Base-by-base conservation (phyloP, 1,140 invertebrate genomes). In the Gonioctena quinquepunctata region DNA sequence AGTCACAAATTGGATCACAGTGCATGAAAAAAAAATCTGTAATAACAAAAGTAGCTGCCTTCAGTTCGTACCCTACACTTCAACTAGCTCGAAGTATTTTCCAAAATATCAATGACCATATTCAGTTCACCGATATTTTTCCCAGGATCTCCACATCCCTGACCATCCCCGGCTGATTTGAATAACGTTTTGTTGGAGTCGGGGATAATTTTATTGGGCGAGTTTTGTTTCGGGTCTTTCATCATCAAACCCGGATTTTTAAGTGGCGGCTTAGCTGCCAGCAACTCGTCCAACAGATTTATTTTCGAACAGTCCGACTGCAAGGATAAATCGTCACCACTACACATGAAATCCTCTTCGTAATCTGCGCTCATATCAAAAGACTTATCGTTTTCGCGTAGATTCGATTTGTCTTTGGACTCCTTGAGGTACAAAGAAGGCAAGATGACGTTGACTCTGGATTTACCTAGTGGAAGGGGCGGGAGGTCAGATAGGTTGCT, bases 281-380 rank as follows among this genome's bases (percentile, higher is more conserved):
- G 56, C 42, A 61, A 23, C 25, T 68, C 66, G 3, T 68, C 57
- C 4, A 61, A 52, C 6, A 54, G n/a, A 42, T 28, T 70, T 33
- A 21, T 48, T 48, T 70, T 70, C 1, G 27, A 33, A 18, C 26
- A 16, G 33, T 48, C 63, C 7, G 64, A 67, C 25, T 66, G 67
- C 27, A 71, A 25, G 16, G 68, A 70, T 11, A 65, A 68, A 27
- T 70, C 68, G 68, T 75, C 68, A 61, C 69, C 71, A 18, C 68
- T 72, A 48, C 70, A 78, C 60, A 79, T 75, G 69, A 81, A 81
- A 69, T 80, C 77, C 63, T 81, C 79, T 72, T 81, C 79, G 65
- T 79, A 78, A 42, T 77, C 75, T 13, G 42, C 56, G 48, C 74
- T 72, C 56, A 76, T 70, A 57, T 77, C 73, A 63, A 77, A 77